Conservation (phyloP, 2,888 invertebrate genomes). For the Priapulus caudatus region DNA sequence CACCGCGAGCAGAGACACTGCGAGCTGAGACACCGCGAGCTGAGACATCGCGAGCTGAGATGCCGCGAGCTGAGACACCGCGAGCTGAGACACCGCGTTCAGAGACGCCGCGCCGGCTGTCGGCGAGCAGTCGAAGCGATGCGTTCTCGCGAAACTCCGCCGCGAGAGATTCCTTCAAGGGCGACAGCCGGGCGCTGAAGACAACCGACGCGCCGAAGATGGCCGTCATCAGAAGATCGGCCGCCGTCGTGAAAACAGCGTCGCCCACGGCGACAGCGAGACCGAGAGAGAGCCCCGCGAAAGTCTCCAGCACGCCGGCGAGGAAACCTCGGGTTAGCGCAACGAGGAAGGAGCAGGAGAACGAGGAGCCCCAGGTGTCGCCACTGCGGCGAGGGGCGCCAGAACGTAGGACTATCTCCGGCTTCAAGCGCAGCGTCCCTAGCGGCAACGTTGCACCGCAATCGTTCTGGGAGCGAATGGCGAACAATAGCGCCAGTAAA, state of each 20-base stretch:
- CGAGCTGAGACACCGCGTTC: too few species aligned
- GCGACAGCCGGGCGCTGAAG: background rate
- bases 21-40: too few species aligned
- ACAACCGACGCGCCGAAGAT: constrained; percentile 1
- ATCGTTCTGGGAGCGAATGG: background rate
- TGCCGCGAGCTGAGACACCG: too few species aligned
- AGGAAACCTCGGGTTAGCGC: background rate
- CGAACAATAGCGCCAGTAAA: background rate
- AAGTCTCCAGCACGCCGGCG: too few species aligned
- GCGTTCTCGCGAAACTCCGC: too few species aligned
- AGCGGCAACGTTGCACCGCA: background rate
- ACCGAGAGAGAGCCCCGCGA: too few species aligned
- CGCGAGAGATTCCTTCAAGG: background rate
- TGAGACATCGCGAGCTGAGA: too few species aligned
- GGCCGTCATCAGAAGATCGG: background rate
- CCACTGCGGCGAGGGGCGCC: background rate
- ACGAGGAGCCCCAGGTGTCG: background rate
- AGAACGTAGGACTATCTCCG: background rate
- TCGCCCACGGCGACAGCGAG: background rate
- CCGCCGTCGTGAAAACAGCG: background rate
- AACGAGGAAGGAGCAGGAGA: background rate
- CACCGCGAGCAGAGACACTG: too few species aligned
- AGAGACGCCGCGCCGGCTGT: too few species aligned
- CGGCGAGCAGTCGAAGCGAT: too few species aligned
- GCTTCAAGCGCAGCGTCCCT: background rate